Conservation (phyloP, 2,888 invertebrate genomes). For the Troglohyphantes excavatus region DNA sequence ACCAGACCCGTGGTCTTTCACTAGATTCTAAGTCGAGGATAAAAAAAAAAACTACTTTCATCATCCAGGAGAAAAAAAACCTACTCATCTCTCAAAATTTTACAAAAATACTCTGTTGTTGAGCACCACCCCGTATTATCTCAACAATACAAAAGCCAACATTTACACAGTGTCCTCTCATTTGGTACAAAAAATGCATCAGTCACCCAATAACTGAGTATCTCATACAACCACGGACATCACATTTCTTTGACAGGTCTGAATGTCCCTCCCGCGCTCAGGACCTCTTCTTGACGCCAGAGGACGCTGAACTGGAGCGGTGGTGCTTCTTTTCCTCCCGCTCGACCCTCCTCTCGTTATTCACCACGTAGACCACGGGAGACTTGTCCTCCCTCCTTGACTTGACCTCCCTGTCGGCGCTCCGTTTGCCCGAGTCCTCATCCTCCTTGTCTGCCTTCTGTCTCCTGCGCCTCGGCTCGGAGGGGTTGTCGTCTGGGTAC, state of each 20-base stretch:
- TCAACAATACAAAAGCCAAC: conserved; percentile 27
- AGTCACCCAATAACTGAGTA: background rate
- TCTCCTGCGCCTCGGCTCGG: conserved; percentile 50
- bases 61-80: background rate
- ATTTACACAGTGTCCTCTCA: background rate
- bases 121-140: conserved; percentile 42
- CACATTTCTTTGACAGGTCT: background rate
- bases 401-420: conserved; percentile 44
- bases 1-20: background rate
- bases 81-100: background rate
- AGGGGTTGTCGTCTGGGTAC: conserved; percentile 38
- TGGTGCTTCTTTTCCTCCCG: conserved; percentile 71
- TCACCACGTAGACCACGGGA: conserved; percentile 43
- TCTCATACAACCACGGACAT: background rate
- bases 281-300: conserved; percentile 64
- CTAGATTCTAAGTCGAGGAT: background rate
- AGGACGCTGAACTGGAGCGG: conserved; percentile 49
- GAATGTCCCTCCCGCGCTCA: conserved; percentile 6
- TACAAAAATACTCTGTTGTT: conserved; percentile 55
- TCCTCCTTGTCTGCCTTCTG: conserved; percentile 55
- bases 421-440: conserved; percentile 21
- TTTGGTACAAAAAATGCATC: conserved; percentile 47
- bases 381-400: conserved; percentile 68
- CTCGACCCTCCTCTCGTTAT: conserved; percentile 17
- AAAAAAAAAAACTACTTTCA: background rate